Base-by-base conservation (phyloP, 2,113 vertebrate species). In the Murina feae region DNA sequence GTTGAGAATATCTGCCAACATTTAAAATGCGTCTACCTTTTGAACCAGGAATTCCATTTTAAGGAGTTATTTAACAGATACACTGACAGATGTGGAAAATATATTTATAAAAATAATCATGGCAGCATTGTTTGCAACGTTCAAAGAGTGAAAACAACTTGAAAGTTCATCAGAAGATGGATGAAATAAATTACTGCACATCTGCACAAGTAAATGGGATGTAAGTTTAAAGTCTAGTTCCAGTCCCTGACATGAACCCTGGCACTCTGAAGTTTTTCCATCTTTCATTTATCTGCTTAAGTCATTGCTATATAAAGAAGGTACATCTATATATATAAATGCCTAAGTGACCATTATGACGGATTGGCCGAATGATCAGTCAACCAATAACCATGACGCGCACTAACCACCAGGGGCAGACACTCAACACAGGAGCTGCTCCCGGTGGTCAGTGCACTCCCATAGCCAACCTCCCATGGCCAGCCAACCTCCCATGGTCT, bases 21-120 rank as follows among this genome's bases (percentile, higher is more conserved):
- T 44, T 86, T 93, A 91, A 94, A 93, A 91, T 72, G 30, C 10
- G 42, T 68, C n/a, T 78, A 58, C 25, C 28, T 18, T 71, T 74
- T 87, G 90, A 94, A 83, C 32, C 23, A 92, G 72, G 39, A 89
- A 90, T 39, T 86, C 39, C 1, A 74, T 78, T 87, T 94, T 75
- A n/a, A 63, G 94, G 72, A 93, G 89, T 89, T 51, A 75, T 63
- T 65, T 80, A 86, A 58, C 7, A 92, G 76, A 74, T 55, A 88
- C 80, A 90, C 58, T 76, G 35, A 79, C 18, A 68, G 74, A 91
- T 78, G 53, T 82, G 72, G 58, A 69, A 96, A 95, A 81, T 4
- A 39, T 35, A 78, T 85, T 91, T 84, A 81, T 60, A 75, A 81
- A 68, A 53, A 90, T 44, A 78, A 89, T 80, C 60, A 53, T 79